Evolutionary conservation across 1,140 invertebrate genomes (phyloP), one percentile per base, ranked within the genome.

Genomic region (Acromyrmex echinatior): DNA sequence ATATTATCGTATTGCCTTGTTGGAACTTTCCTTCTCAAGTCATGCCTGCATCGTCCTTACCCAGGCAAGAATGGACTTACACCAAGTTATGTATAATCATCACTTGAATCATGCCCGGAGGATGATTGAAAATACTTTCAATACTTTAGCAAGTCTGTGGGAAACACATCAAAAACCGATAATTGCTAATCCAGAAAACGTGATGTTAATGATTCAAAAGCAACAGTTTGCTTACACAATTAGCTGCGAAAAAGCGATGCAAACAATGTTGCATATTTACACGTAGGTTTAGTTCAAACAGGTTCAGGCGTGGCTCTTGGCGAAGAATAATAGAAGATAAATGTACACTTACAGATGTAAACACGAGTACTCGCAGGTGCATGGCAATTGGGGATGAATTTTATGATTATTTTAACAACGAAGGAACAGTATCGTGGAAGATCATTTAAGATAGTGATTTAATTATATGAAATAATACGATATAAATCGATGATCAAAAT

Each of bases 151-250:
- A 1, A 21, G 31, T 21, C 35, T 25, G 18, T 68, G n/a, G 66
- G 3, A 35, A 68, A 68, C 45, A 68, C 6, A 68, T 45, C 16
- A n/a, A n/a, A 68, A 45, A 45, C 66, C n/a, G n/a, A 68, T 45
- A 12, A 68, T 68, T n/a, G 66, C 35, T n/a, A 21, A 9, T 14
- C 63, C 31, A 35, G 31, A 65, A 18, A 65, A 35, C 3, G 56
- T 10, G 9, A 60, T 21, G 3, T 18, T 21, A 45, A 45, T 21
- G 12, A 18, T 66, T 6, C 31, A 66, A 9, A 45, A 45, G 65
- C 31, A 66, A 66, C 28, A 16, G 14, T 63, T 63, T 63, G 62
- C 6, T 16, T 65, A 7, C 16, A 65, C 16, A 65, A 65, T n/a
- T 65, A 7, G 31, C 4, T 65, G 5, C 63, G 6, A 18, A 35